Evolutionary conservation across 2,888 invertebrate species (phyloP).

Genomic region (Cetonia aurata): DNA sequence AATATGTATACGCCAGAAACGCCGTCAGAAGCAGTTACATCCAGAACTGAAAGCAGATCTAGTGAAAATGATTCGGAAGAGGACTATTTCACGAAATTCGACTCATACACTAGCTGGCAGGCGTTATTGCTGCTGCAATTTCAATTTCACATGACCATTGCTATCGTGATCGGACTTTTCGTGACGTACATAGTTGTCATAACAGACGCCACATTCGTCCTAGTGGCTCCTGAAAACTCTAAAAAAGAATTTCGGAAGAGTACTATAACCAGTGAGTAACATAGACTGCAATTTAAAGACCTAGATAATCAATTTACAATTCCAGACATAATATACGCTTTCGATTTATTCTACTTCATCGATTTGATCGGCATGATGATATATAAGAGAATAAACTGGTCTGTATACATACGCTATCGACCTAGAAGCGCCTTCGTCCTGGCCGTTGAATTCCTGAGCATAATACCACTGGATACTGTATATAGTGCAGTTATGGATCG

Average conservation of each 20-base stretch:
- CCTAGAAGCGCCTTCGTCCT: slow-evolving; percentile 30
- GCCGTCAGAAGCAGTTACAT: too few species aligned
- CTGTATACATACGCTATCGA: slow-evolving; percentile 8
- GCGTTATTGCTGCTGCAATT: slow-evolving; percentile 38
- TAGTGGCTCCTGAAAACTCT: neutral
- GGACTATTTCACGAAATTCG: slow-evolving; percentile 30
- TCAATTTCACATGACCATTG: slow-evolving; percentile 22
- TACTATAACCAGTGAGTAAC: neutral
- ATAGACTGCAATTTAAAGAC: neutral
- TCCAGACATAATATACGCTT: slow-evolving; percentile 24
- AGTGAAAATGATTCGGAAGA: slow-evolving; percentile 13
- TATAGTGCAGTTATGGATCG: slow-evolving; percentile 20
- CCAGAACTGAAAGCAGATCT: neutral
- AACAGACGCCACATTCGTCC: slow-evolving; percentile 33
- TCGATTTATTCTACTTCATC: slow-evolving; percentile 37
- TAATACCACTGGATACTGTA: slow-evolving; percentile 38
- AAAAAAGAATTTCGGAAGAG: too few species aligned
- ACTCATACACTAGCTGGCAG: slow-evolving; percentile 27
- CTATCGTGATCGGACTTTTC: slow-evolving; percentile 38
- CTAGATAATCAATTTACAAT: slow-evolving; percentile 3
- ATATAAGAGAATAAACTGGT: slow-evolving; percentile 41
- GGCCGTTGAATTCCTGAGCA: slow-evolving; percentile 30
- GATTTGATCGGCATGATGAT: slow-evolving; percentile 38
- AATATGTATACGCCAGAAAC: too few species aligned
- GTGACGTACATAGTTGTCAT: slow-evolving; percentile 39